Percentiles rank a stretch among this genome's conserved stretches.
These are phyloP conservation scores for Graptemys geographica DNA, from an alignment of 2,797 vertebrate species.

Conservation along the genomic window DNA sequence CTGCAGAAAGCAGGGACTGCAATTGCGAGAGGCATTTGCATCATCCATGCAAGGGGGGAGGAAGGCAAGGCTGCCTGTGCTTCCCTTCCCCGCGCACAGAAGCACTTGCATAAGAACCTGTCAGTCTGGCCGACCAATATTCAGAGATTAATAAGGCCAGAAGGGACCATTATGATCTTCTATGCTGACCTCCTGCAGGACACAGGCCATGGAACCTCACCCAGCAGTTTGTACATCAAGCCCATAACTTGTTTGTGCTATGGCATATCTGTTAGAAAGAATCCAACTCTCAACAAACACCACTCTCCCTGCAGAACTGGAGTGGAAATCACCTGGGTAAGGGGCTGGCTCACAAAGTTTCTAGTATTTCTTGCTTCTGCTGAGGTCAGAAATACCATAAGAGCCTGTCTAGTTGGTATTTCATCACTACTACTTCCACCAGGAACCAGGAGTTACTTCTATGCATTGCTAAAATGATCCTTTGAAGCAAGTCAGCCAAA, in stretches of 20 bases:
- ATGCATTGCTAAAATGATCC: fast-evolving
- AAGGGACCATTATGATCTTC: background rate
- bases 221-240: background rate
- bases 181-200: background rate
- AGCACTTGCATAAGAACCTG: background rate
- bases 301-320: background rate
- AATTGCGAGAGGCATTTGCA: background rate
- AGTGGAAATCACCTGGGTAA: conserved; percentile 24
- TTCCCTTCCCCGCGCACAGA: background rate
- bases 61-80: background rate
- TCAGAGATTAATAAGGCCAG: background rate
- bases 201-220: conserved; percentile 1
- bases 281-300: background rate
- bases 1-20: background rate
- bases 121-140: background rate
- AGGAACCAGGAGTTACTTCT: background rate
- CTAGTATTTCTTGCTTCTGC: background rate
- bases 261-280: background rate
- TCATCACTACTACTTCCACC: background rate
- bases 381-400: background rate
- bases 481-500: background rate
- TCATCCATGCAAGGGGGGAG: background rate
- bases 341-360: background rate
- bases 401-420: background rate
- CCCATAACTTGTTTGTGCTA: background rate